These are phyloP conservation scores for Ptilodon capucinus DNA, from an alignment of 2,888 invertebrate genomes.

Conservation along the genomic window DNA sequence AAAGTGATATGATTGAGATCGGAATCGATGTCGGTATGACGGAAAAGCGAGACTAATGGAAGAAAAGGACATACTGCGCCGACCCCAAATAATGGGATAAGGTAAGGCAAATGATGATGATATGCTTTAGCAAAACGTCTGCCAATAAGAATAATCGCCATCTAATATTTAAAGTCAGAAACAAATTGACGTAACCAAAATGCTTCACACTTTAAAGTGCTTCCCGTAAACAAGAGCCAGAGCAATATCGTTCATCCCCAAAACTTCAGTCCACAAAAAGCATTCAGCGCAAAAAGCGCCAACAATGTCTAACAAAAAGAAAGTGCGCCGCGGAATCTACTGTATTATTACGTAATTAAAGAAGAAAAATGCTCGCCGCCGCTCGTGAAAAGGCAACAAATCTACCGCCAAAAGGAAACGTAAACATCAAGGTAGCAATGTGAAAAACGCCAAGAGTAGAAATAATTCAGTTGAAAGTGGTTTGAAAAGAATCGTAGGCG, in stretches of 20 bases:
- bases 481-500: constrained; percentile 30
- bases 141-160: too few species aligned
- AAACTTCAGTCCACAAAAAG: constrained; percentile 20
- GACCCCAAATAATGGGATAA: too few species aligned
- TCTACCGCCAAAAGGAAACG: constrained; percentile 68
- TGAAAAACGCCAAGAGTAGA: constrained; percentile 45
- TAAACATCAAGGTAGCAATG: constrained; percentile 62
- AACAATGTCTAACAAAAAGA: constrained; percentile 25
- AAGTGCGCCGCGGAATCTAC: constrained; percentile 33
- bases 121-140: too few species aligned
- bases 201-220: constrained; percentile 6
- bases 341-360: constrained; percentile 65
- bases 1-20: too few species aligned
- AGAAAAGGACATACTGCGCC: too few species aligned
- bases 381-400: constrained; percentile 61
- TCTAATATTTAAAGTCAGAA: too few species aligned
- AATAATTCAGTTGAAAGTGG: constrained; percentile 32
- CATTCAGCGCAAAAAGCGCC: constrained; percentile 12
- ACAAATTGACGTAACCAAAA: background rate
- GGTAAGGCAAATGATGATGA: too few species aligned
- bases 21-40: too few species aligned
- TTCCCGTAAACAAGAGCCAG: constrained; percentile 8
- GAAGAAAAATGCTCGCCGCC: constrained; percentile 49
- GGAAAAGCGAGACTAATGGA: too few species aligned
- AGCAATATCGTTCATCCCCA: constrained; percentile 4